Evolutionary conservation across 2,888 invertebrate species (phyloP).

Genomic region (Lomographa bimaculata): DNA sequence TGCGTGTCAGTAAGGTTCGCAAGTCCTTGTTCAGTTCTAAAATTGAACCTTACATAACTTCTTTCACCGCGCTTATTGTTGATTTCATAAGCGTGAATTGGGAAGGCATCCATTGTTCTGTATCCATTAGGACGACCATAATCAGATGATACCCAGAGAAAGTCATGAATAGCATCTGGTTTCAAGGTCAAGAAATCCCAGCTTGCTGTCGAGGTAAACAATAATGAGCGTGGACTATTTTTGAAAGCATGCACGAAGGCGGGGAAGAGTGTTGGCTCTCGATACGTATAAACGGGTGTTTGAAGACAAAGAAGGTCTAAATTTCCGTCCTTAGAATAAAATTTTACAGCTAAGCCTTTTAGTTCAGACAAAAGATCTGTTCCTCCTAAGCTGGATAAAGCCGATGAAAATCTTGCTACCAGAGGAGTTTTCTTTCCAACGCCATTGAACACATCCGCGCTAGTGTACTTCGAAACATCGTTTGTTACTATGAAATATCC

Average conservation of each 20-base stretch:
- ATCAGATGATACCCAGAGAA: slow-evolving; percentile 91
- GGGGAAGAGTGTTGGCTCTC: slow-evolving; percentile 73
- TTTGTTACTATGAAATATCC: slow-evolving; percentile 93
- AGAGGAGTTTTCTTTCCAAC: slow-evolving; percentile 91
- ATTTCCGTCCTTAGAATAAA: slow-evolving; percentile 94
- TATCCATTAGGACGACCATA: slow-evolving; percentile 95
- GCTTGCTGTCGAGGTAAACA: slow-evolving; percentile 92
- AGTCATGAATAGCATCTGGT: slow-evolving; percentile 91
- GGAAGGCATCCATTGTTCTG: slow-evolving; percentile 95
- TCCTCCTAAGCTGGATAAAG: slow-evolving; percentile 91
- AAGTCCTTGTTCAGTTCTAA: slow-evolving; percentile 94
- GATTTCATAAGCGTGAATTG: slow-evolving; percentile 94
- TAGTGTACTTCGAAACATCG: slow-evolving; percentile 89
- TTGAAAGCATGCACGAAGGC: slow-evolving; percentile 94
- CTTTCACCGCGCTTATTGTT: slow-evolving; percentile 88
- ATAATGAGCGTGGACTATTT: slow-evolving; percentile 92
- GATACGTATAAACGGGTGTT: slow-evolving; percentile 93
- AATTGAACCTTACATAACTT: slow-evolving; percentile 94
- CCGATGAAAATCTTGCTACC: slow-evolving; percentile 89
- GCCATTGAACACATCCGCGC: slow-evolving; percentile 88
- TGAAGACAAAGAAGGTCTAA: slow-evolving; percentile 95
- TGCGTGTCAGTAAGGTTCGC: slow-evolving; percentile 86
- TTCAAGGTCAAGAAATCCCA: slow-evolving; percentile 94
- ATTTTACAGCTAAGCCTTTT: slow-evolving; percentile 94
- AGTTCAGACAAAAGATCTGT: slow-evolving; percentile 92